Evolutionary conservation across 2,888 invertebrate genomes (phyloP).

Genomic region (Drosophila putrida): DNA sequence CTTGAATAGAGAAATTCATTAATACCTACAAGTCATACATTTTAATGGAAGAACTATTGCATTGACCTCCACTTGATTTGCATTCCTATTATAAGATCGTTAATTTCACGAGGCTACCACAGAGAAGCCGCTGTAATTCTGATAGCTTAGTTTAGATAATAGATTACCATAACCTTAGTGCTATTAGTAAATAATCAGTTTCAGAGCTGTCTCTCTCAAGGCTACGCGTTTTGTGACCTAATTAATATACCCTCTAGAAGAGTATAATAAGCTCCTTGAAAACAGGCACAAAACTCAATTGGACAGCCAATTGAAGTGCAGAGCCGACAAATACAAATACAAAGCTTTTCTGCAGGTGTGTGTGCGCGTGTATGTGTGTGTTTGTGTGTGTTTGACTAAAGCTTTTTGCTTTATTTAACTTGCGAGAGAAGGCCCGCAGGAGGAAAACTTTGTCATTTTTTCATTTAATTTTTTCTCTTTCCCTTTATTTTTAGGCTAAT

Average conservation of each 20-base stretch:
- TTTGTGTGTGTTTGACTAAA: constrained; percentile 16
- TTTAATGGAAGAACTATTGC: no score
- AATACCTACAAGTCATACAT: no score
- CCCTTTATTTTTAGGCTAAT: constrained; percentile 37
- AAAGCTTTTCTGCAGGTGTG: constrained; percentile 9
- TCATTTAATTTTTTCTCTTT: not conserved
- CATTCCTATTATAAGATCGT: no score
- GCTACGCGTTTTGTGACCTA: not conserved
- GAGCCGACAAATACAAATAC: constrained; percentile 28
- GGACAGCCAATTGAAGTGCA: constrained; percentile 53
- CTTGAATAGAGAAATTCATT: no score
- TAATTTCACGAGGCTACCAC: no score
- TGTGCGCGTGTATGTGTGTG: constrained; percentile 4
- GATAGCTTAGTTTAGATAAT: not conserved
- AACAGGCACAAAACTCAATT: constrained; percentile 38
- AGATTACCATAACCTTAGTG: no score
- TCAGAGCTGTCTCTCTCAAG: not conserved
- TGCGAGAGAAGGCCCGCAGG: constrained; percentile 29
- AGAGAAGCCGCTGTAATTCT: not conserved
- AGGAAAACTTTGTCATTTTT: constrained; percentile 30
- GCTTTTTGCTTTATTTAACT: constrained; percentile 42
- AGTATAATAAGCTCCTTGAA: constrained; percentile 5
- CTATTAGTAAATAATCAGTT: not conserved
- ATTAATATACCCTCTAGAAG: not conserved
- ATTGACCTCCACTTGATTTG: no score